Conservation (phyloP, 2,113 vertebrate species). For the Odobenus rosmarus region DNA sequence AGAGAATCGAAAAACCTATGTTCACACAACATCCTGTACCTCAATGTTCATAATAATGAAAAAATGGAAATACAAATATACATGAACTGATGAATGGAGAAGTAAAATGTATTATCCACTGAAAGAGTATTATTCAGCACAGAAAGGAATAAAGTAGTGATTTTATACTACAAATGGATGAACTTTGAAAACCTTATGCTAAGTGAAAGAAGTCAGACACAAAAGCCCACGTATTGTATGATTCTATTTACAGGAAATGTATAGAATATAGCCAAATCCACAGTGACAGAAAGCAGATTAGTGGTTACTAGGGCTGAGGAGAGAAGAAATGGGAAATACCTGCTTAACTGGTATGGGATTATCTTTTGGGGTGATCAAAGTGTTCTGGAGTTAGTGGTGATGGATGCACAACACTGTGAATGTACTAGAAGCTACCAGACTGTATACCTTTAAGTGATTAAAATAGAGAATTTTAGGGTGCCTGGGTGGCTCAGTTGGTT, state of each 20-base stretch:
- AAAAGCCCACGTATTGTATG: not conserved
- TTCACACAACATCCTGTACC: not conserved
- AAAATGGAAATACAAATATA: not conserved
- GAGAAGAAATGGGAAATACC: not conserved
- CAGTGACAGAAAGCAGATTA: not conserved
- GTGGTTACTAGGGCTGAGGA: not conserved
- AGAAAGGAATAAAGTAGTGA: not conserved
- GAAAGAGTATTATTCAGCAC: not conserved
- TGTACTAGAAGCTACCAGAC: not conserved
- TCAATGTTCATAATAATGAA: not conserved
- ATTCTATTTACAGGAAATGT: not conserved
- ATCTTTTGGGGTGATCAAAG: not conserved
- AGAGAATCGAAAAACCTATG: not conserved
- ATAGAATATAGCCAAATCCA: not conserved
- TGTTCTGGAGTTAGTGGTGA: not conserved
- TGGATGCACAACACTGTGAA: not conserved
- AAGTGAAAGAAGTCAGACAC: not conserved
- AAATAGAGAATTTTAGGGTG: not conserved
- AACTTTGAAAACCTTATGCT: not conserved
- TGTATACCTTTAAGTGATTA: not conserved
- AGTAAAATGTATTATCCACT: not conserved
- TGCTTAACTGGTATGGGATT: not conserved
- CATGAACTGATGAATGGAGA: not conserved
- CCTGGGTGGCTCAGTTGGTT: no score
- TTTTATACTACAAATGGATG: not conserved